A percentile compares a stretch with the other conserved stretches of the same genome.
Conservation (phyloP, 2,888 invertebrate species). For the Stomorhina lunata region DNA sequence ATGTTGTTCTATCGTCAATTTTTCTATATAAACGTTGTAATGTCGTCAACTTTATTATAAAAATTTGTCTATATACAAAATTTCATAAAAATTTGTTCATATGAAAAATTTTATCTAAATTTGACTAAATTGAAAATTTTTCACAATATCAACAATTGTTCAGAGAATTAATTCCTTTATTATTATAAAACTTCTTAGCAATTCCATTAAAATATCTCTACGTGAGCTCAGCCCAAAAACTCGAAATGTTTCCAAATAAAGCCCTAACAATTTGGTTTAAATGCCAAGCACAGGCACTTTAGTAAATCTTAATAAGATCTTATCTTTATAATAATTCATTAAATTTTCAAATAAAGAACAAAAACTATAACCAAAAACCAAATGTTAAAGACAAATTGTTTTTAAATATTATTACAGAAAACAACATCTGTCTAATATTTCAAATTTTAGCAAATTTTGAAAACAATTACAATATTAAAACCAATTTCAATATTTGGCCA, state of each 20-base stretch:
- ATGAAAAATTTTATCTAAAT: no score
- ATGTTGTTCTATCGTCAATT: no score
- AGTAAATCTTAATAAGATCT: not conserved
- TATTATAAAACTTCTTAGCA: no score
- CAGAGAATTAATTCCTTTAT: slow-evolving; percentile 2
- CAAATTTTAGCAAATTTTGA: no score
- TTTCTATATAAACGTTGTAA: no score
- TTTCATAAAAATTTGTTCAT: no score
- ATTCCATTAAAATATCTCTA: not conserved
- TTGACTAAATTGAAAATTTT: no score
- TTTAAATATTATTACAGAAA: not conserved
- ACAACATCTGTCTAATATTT: not conserved
- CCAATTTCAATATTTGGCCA: no score
- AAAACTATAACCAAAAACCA: not conserved
- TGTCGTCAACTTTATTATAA: no score
- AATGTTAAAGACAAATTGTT: slow-evolving; percentile 17
- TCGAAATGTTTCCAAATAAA: slow-evolving; percentile 23
- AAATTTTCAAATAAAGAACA: not conserved
- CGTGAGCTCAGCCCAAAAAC: slow-evolving; percentile 1
- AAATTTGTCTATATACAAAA: no score
- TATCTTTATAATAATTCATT: not conserved
- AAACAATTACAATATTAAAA: no score
- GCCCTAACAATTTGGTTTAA: slow-evolving; percentile 29
- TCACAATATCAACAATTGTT: not conserved
- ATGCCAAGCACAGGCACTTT: slow-evolving; percentile 6